Conservation (phyloP, 2,888 invertebrate genomes). For the Pemphredon lugubris region DNA sequence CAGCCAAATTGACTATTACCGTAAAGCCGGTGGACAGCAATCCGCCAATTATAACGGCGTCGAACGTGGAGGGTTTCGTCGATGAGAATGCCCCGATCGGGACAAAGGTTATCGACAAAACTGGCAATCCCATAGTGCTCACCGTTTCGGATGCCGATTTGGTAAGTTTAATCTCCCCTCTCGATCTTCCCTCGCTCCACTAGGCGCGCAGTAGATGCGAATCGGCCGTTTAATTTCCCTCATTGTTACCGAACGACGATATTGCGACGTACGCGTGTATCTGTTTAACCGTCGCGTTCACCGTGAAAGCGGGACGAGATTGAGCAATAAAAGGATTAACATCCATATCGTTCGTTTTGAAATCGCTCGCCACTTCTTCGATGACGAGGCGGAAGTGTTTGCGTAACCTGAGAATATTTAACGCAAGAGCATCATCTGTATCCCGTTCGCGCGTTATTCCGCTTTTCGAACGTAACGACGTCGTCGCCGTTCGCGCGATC, state of each 20-base stretch:
- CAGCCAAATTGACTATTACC: slow-evolving; percentile 90
- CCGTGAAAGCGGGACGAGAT: slow-evolving; percentile 1
- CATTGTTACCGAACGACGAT: slow-evolving; percentile 26
- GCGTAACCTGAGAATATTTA: too few species aligned
- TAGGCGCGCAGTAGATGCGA: slow-evolving; percentile 32
- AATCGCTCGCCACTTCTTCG: too few species aligned
- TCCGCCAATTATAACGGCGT: slow-evolving; percentile 89
- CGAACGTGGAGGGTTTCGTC: slow-evolving; percentile 89
- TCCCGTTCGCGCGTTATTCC: too few species aligned
- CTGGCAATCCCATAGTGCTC: slow-evolving; percentile 87
- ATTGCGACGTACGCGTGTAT: not conserved
- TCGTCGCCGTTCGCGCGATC: not conserved
- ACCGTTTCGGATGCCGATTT: slow-evolving; percentile 92
- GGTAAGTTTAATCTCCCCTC: slow-evolving; percentile 82
- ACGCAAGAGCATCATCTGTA: too few species aligned
- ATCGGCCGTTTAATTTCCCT: slow-evolving; percentile 36
- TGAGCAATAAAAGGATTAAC: not conserved
- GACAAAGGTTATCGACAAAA: slow-evolving; percentile 88
- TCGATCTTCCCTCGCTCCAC: slow-evolving; percentile 19
- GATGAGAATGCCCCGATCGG: slow-evolving; percentile 93
- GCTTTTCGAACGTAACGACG: too few species aligned
- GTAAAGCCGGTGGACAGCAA: slow-evolving; percentile 94
- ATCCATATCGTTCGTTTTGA: not conserved
- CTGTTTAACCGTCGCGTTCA: slow-evolving; percentile 3
- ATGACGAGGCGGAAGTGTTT: too few species aligned